A percentile compares a stretch with the other conserved stretches of the same genome.
Conservation (phyloP, 2,888 invertebrate genomes). For the Thysanoteuthis rhombus region DNA sequence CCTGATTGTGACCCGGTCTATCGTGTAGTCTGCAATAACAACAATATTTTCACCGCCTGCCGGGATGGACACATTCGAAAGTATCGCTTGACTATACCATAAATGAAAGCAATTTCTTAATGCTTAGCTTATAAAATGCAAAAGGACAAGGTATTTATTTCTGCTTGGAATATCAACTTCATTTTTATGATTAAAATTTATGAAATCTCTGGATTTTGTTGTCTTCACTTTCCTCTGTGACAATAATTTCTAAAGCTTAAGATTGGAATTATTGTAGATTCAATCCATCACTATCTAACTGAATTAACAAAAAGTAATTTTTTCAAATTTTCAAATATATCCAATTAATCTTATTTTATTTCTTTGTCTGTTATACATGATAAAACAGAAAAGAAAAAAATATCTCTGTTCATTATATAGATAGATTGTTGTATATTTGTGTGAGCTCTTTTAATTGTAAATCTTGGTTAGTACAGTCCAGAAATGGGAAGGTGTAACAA, state of each 20-base stretch:
- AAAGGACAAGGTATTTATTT: background rate
- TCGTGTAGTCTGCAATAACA: conserved; percentile 73
- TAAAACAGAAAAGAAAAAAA: too few relatives aligned
- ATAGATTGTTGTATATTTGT: too few relatives aligned
- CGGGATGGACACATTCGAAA: conserved; percentile 76
- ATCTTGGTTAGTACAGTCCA: too few relatives aligned
- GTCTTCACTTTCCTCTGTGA: background rate
- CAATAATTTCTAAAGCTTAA: background rate
- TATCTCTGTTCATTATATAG: too few relatives aligned
- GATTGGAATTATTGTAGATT: too few relatives aligned
- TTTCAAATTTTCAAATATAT: too few relatives aligned
- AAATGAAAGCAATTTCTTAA: background rate
- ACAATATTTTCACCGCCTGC: conserved; percentile 74
- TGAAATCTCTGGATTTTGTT: background rate
- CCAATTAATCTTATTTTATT: too few relatives aligned
- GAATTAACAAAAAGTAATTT: too few relatives aligned
- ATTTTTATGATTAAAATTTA: background rate
- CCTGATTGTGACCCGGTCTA: conserved; percentile 79
- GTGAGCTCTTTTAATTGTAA: too few relatives aligned
- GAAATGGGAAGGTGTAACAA: too few relatives aligned
- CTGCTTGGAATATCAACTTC: background rate
- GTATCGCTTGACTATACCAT: conserved; percentile 66
- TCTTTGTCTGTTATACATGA: too few relatives aligned
- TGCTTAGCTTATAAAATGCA: background rate
- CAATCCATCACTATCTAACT: too few relatives aligned